These are phyloP conservation scores for Petrophora chlorosata DNA, from an alignment of 2,888 invertebrate genomes.

Conservation along the genomic window DNA sequence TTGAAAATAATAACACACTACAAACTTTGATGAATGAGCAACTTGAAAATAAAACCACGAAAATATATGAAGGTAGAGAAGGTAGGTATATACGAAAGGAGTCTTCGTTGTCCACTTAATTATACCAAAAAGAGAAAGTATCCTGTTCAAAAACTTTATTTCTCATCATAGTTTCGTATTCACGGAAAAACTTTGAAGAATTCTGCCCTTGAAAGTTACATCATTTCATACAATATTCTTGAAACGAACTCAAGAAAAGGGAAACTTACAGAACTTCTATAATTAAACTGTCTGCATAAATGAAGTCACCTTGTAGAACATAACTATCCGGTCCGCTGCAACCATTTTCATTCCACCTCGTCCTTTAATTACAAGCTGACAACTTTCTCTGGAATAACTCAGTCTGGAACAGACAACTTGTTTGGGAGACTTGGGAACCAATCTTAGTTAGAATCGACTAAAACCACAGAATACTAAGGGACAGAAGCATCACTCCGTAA, in stretches of 20 bases:
- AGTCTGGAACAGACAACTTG: constrained; percentile 46
- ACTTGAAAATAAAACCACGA: too few species aligned
- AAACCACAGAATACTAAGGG: too few species aligned
- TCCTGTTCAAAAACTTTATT: background rate
- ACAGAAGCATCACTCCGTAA: too few species aligned
- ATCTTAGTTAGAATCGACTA: too few species aligned
- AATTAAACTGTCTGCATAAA: constrained; percentile 29
- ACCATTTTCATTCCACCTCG: constrained; percentile 53
- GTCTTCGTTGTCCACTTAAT: background rate
- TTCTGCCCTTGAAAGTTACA: constrained; percentile 19
- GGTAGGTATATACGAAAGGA: background rate
- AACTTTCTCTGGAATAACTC: constrained; percentile 39
- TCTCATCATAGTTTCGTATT: background rate
- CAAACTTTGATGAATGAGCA: background rate
- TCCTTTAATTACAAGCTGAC: constrained; percentile 53
- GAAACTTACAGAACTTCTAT: constrained; percentile 24
- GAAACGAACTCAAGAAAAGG: constrained; percentile 26
- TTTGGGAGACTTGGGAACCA: too few species aligned
- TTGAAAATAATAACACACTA: background rate
- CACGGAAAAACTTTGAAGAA: background rate
- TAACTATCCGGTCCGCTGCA: constrained; percentile 37
- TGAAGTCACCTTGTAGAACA: constrained; percentile 36
- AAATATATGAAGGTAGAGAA: too few species aligned
- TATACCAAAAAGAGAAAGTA: background rate
- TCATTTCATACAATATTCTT: constrained; percentile 25